phyloP scores from a whole-genome alignment of 2,113 vertebrate species.

The Rhinichthys klamathensis region DNA sequence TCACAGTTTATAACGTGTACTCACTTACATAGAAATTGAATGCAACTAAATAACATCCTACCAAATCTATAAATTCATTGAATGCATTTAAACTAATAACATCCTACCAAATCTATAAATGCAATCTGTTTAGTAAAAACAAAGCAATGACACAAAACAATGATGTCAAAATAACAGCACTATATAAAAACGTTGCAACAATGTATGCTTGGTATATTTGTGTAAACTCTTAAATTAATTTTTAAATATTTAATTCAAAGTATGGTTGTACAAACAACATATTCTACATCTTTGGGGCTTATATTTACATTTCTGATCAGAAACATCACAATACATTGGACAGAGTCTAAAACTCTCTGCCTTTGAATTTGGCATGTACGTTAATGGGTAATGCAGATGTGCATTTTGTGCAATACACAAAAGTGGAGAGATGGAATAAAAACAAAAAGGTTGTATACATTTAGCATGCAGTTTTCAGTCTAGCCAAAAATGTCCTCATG shows the following conservation, averaged over 20 bases:
- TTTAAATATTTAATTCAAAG: not conserved
- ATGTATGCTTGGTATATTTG: not conserved
- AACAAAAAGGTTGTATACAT: conserved; percentile 11
- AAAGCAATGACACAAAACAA: not conserved
- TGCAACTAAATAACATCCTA: not conserved
- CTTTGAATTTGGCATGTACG: not conserved
- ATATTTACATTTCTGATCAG: not conserved
- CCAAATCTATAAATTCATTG: not conserved
- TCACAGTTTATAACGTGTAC: not conserved
- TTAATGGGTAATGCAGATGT: not conserved
- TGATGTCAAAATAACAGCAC: not conserved
- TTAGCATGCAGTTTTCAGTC: conserved; percentile 5
- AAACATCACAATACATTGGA: not conserved
- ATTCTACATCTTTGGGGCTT: not conserved
- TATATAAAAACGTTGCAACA: not conserved
- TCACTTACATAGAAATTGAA: not conserved
- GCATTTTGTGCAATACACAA: not conserved
- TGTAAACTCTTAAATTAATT: too few relatives aligned
- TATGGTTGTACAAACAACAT: not conserved
- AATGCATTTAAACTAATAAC: not conserved
- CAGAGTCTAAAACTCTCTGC: not conserved
- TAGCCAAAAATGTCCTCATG: not conserved
- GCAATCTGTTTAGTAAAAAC: not conserved
- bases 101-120: not conserved
- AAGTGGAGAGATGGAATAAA: not conserved